Base-by-base conservation (phyloP, 2,888 invertebrate genomes). In the Papilio elwesi region DNA sequence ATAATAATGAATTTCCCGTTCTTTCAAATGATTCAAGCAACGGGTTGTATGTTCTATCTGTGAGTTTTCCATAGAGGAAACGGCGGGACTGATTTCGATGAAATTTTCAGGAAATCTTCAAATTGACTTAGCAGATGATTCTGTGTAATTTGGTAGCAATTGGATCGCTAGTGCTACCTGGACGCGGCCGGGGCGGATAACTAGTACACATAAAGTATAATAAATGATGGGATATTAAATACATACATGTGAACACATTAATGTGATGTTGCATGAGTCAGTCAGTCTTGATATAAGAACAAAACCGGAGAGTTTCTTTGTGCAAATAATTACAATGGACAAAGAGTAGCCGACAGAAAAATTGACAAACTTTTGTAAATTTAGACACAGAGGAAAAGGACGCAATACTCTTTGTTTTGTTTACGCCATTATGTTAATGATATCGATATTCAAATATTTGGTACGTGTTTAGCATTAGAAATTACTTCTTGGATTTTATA, bases 331-430 rank as follows among this genome's bases (percentile, higher is more conserved):
- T 16, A 43, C 38, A 43, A 13, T 38, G 72, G 63, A 68, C 68
- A 72, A 72, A 68, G 68, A 68, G 57, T 47, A 15, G 38, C 15
- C 12, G 68, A 26, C 26, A 62, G 52, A 55, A 49, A 72, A 38
- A 47, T 63, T 38, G 15, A 64, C 48, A 62, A 68, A 62, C 62
- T 55, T 55, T 68, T 57, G 38, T 68, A 72, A 72, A 68, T 63
- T 68, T 68, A 72, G 68, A 68, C 68, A 68, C 10, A 2, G 16
- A 47, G 51, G 16, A 55, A 62, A 57, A 15, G 12, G 36, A 65
- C 55, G 36, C 68, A 68, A 70, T 16, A 15, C 13, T 12, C 36
- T 65, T 70, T 70, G 57, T 65, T 48, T 57, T 70, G 8, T 0
- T 3, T 55, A 65, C 64, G 36, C 4, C 38, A 38, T 51, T 68